These are phyloP conservation scores for Rhea pennata DNA, from an alignment of 2,113 vertebrate species.

Conservation along the genomic window DNA sequence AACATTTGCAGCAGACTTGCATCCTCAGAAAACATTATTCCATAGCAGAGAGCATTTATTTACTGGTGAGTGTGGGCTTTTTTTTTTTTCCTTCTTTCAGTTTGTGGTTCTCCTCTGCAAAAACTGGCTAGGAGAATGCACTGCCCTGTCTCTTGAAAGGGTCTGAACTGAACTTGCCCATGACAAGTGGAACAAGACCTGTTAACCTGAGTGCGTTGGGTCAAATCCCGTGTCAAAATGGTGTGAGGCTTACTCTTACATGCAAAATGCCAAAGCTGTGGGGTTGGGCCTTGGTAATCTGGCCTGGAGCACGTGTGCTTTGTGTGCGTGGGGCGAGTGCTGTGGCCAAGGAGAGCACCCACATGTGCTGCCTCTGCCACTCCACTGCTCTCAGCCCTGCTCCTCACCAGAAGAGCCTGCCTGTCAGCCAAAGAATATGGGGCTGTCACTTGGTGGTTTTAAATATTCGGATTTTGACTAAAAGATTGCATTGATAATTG, in stretches of 20 bases:
- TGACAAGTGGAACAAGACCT: neutral
- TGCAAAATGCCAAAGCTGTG: fast-evolving
- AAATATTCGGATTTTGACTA: neutral
- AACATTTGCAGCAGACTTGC: neutral
- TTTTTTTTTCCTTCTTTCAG: too few species aligned
- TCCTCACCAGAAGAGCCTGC: neutral
- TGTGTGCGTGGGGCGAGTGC: neutral
- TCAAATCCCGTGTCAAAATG: neutral
- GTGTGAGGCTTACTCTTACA: neutral
- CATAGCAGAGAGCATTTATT: too few species aligned
- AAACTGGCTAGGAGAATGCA: neutral
- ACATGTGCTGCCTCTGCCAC: neutral
- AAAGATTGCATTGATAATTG: fast-evolving
- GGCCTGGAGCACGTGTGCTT: too few species aligned
- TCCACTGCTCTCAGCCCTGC: neutral
- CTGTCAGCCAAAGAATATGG: neutral
- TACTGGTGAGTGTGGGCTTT: too few species aligned
- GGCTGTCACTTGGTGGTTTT: neutral
- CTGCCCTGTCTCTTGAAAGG: neutral
- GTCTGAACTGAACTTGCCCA: fast-evolving
- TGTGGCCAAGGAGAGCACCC: neutral
- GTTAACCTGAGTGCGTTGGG: neutral
- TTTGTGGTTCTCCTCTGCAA: neutral
- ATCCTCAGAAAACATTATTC: neutral
- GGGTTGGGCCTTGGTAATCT: neutral